These are phyloP conservation scores for Rostratula benghalensis DNA, from an alignment of 2,113 vertebrate genomes.

Conservation along the genomic window DNA sequence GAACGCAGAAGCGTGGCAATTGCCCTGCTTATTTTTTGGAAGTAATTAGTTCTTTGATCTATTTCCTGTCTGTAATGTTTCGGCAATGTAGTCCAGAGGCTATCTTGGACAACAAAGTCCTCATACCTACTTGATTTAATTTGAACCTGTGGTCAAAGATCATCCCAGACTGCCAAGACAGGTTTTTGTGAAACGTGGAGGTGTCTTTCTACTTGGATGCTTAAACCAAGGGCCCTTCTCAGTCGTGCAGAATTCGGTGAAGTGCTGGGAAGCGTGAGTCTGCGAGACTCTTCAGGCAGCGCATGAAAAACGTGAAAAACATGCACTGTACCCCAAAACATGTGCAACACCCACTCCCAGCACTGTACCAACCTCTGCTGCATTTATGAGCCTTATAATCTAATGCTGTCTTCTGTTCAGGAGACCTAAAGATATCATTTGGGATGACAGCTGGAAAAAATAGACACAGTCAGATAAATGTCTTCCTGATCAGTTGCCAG, in stretches of 20 bases:
- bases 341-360: accelerated
- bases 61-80: neutral
- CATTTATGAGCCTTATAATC: neutral
- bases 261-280: neutral
- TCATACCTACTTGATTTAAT: neutral
- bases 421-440: neutral
- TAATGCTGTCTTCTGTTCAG: neutral
- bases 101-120: neutral
- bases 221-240: neutral
- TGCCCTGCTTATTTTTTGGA: conserved; percentile 5
- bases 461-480: neutral
- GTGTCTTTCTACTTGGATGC: neutral
- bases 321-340: neutral
- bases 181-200: neutral
- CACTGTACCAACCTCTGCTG: neutral
- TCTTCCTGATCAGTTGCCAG: neutral
- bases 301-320: neutral
- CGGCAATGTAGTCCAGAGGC: neutral
- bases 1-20: accelerated
- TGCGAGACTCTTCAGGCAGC: neutral
- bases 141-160: neutral
- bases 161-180: neutral
- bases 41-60: conserved; percentile 38
- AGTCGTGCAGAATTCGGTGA: neutral
- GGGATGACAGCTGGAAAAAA: neutral